Evolutionary conservation across 2,888 invertebrate genomes (phyloP), one percentile per base, ranked within the genome.

Genomic region (Autographa pulchrina): DNA sequence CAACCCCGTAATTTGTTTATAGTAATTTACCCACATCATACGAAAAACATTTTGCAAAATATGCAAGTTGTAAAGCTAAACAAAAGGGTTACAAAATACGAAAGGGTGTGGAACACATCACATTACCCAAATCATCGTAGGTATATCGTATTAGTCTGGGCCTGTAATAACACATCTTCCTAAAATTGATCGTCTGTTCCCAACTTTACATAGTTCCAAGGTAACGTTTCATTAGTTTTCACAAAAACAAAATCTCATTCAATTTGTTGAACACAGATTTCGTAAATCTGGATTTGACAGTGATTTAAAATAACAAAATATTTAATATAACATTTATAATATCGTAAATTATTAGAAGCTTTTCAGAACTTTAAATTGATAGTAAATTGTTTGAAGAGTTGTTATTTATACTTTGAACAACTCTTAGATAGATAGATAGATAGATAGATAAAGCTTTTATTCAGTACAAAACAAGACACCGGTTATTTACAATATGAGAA

Each of bases 161-260:
- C 69, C 70, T 62, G 32, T 70, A 76, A 67, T 62, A 83, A 81
- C 76, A 74, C 62, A 60, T 59, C 76, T 68, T 48, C 31, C 59
- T 71, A 61, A 82, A 78, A 78, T 78, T 73, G 67, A 76, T 71
- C 70, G 62, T 32, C 58, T 75, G 48, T 69, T 62, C 63, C 63
- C 59, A 71, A 75, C 70, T 75, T 72, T 74, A 72, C 70, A 76
- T 71, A 70, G 68, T 72, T 72, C n/a, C 20, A 56, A 72, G 70
- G 75, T 81, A 78, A 78, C 59, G 65, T 64, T 68, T 74, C 74
- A 79, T 77, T 77, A 65, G 68, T 69, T 81, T 65, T 52, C 54
- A 38, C 31, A 54, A 62, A 81, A 79, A 74, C 65, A 71, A 76
- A 80, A 76, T 76, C 59, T 76, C 66, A 68, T 80, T 71, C 52